These are phyloP conservation scores for Pollimyrus isidori DNA, from an alignment of 2,113 vertebrate genomes.

Conservation along the genomic window DNA sequence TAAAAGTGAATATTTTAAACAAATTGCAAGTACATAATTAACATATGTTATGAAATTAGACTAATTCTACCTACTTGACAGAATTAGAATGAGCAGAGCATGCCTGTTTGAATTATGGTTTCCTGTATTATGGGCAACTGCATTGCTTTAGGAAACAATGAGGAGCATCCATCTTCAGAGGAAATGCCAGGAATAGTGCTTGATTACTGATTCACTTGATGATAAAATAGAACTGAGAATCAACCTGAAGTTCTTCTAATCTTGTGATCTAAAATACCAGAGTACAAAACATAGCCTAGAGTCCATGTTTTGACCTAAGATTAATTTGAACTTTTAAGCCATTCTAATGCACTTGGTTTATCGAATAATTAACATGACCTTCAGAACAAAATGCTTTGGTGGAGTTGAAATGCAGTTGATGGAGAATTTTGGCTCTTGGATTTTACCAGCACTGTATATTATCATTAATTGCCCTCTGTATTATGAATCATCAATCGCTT, in stretches of 20 bases:
- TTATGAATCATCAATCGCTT: slow-evolving; percentile 7
- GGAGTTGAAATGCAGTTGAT: no score
- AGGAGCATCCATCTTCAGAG: background rate
- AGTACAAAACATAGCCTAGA: background rate
- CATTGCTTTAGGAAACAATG: background rate
- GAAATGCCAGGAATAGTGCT: background rate
- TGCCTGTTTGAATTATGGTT: background rate
- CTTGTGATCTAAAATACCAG: background rate
- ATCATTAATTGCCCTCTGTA: slow-evolving; percentile 7
- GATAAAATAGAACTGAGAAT: background rate
- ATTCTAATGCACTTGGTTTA: background rate
- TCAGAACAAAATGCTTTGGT: slow-evolving; percentile 10
- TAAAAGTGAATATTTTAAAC: background rate
- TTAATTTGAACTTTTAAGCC: slow-evolving; percentile 2
- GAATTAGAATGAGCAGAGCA: background rate
- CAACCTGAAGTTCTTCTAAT: background rate
- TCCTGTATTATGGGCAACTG: background rate
- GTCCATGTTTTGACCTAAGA: background rate
- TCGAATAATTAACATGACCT: slow-evolving; percentile 20
- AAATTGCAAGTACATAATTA: background rate
- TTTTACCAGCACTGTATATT: background rate
- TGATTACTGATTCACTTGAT: slow-evolving; percentile 3
- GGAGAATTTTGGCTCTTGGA: background rate
- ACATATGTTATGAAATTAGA: background rate
- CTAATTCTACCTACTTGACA: background rate